Evolutionary conservation across 1,140 invertebrate species (phyloP), one percentile per base, ranked within the genome.

Genomic region (Habropoda laboriosa): DNA sequence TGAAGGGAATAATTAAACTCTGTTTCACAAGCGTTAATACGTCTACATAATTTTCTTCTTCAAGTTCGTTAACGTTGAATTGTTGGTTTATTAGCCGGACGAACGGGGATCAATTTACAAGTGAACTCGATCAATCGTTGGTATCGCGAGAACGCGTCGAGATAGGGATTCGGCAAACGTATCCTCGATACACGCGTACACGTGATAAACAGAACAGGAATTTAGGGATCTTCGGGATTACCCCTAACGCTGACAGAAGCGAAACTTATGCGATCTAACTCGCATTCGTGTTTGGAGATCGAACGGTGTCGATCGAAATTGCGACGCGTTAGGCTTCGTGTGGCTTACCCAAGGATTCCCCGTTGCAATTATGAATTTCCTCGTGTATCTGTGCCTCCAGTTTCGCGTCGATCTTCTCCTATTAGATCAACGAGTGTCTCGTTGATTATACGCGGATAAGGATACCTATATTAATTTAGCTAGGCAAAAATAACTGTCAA

Each of bases 141-240:
- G 7, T 35, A 4, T 16, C 63, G 45, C 1, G 63, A 13, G 27
- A 32, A 32, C n/a, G 6, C 35, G 42, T n/a, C 40, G 27, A 66
- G 63, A 66, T 45, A 68, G 32, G 35, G 67, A 55, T 55, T 55
- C n/a, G 35, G n/a, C 55, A 24, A 40, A 30, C 49, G 49, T 27
- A 27, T 68, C 32, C 13, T 18, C n/a, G 61, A 45, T 45, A 18
- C 38, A 38, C 16, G 66, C 6, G 18, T 27, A n/a, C 10, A 30
- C n/a, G 49, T 32, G 67, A 70, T 55, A 55, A 70, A 55, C 49
- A 55, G 49, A 70, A 1, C 21, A 13, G 67, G 49, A 70, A 70
- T 70, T 55, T 55, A 40, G 49, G 49, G 67, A 70, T 70, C 49
- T 55, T 27, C 24, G 3, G 49, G 67, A 70, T 70, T 70, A 70